Evolutionary conservation across 2,888 invertebrate genomes (phyloP), one percentile per base, ranked within the genome.

Genomic region (Drosophila neotestacea): DNA sequence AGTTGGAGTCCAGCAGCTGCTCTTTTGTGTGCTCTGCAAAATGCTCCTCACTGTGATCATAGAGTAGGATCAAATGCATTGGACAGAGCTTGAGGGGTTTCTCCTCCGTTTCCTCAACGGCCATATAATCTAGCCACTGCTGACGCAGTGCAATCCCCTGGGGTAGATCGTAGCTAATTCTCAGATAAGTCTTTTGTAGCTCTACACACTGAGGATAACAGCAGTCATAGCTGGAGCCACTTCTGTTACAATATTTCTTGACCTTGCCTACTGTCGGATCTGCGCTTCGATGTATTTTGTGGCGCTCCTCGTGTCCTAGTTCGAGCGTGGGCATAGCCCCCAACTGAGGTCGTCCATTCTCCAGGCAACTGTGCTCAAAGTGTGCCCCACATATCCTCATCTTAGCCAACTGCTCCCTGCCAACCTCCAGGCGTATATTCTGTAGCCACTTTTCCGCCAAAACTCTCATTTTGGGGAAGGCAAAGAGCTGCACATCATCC

Each of bases 261-360:
- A 16, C 9, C 6, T 61, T 52, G 1, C 16, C 38, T 2, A 61
- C n/a, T 5, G 13, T 7, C 6, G 46, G 16, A 4, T 58, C 39
- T 0, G 44, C 41, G 16, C 56, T 64, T 2, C 44, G 51, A 22
- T 73, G 70, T 34, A 88, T 72, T 6, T 58, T 64, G 4, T 41
- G 16, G 5, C 41, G 47, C 3, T 74, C 68, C 6, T 73, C 55
- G 16, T 90, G 85, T 0, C 90, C 90, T 51, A 91, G 44, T 1
- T 76, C 59, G 6, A 89, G 47, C 0, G 90, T 90, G 16, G 90
- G 91, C 62, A 90, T 68, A 0, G 90, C 64, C 4, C 79, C 79
- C 4, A 51, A 13, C 6, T 66, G 63, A 0, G 79, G 52, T 0
- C 59, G 66, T 6, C 73, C 75, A 13, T 77, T 61, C 4, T 82